phyloP scores from a whole-genome alignment of 1,140 invertebrate species.

The Euglossa dilemma region DNA sequence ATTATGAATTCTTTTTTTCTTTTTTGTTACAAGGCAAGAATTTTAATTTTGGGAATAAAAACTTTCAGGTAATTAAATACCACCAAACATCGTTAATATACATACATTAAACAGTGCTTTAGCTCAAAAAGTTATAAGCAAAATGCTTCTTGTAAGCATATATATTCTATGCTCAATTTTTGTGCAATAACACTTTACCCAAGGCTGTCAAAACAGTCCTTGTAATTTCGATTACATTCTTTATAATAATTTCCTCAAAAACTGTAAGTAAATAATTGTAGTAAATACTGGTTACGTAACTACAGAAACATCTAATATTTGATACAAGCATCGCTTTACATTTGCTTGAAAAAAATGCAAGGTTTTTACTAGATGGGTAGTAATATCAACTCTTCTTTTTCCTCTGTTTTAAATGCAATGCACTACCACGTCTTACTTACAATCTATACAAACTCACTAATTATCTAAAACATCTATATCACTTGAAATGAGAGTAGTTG shows the following conservation, averaged over 20 bases:
- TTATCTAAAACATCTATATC: constrained; percentile 65
- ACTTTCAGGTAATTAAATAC: constrained; percentile 55
- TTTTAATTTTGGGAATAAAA: constrained; percentile 35
- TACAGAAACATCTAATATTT: constrained; percentile 56
- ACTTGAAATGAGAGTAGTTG: constrained; percentile 63
- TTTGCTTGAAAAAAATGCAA: constrained; percentile 59
- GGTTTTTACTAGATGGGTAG: constrained; percentile 41
- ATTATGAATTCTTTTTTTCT: constrained; percentile 41
- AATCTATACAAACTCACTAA: constrained; percentile 59
- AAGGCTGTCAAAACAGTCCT: constrained; percentile 28
- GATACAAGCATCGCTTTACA: constrained; percentile 54
- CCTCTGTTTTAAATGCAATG: constrained; percentile 52
- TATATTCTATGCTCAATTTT: constrained; percentile 45
- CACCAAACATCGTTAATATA: constrained; percentile 25
- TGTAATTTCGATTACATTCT: constrained; percentile 50
- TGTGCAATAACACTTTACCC: constrained; percentile 59
- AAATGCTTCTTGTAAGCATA: constrained; percentile 35
- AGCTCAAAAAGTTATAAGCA: constrained; percentile 50
- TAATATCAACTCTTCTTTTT: constrained; percentile 41
- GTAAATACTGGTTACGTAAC: constrained; percentile 50
- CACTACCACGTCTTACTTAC: constrained; percentile 49
- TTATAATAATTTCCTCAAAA: constrained; percentile 49
- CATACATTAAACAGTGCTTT: constrained; percentile 11
- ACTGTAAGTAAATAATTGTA: constrained; percentile 50
- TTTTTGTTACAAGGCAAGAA: constrained; percentile 29